Percentiles rank a stretch among this genome's conserved stretches.
phyloP scores from a whole-genome alignment of 2,797 vertebrate species.

The Lophotriccus pileatus region DNA sequence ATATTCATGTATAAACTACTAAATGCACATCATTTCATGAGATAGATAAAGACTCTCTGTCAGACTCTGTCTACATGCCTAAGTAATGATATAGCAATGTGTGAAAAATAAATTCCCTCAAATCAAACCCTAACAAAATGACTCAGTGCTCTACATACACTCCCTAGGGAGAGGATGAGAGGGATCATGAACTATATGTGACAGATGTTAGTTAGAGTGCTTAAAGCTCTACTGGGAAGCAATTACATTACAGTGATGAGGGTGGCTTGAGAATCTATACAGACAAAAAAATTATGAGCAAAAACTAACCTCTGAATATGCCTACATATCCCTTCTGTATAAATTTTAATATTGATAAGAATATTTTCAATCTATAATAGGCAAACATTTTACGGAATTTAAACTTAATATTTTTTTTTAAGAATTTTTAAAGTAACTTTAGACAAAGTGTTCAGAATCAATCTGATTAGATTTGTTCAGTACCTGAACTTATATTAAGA shows the following conservation, averaged over 20 bases:
- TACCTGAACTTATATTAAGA: background rate
- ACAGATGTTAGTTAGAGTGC: slow-evolving; percentile 9
- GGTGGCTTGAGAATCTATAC: background rate
- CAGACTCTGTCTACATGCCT: background rate
- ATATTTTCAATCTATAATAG: background rate
- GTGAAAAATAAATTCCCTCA: slow-evolving; percentile 5
- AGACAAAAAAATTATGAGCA: background rate
- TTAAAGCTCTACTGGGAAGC: slow-evolving; percentile 1
- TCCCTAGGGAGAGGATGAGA: background rate
- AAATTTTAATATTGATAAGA: background rate
- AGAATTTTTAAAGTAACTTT: background rate
- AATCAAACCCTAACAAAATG: background rate
- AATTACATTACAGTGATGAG: background rate
- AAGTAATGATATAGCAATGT: background rate
- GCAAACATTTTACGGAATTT: background rate
- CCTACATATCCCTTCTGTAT: background rate
- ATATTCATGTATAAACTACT: background rate
- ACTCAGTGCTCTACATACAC: background rate
- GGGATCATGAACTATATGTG: background rate
- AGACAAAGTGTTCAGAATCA: background rate
- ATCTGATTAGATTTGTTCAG: background rate
- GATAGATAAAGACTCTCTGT: background rate
- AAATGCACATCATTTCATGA: background rate
- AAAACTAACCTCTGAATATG: background rate
- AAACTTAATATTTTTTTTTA: background rate